Evolutionary conservation across 2,797 vertebrate species (phyloP).

Genomic region (Odontamblyopus rebecca): DNA sequence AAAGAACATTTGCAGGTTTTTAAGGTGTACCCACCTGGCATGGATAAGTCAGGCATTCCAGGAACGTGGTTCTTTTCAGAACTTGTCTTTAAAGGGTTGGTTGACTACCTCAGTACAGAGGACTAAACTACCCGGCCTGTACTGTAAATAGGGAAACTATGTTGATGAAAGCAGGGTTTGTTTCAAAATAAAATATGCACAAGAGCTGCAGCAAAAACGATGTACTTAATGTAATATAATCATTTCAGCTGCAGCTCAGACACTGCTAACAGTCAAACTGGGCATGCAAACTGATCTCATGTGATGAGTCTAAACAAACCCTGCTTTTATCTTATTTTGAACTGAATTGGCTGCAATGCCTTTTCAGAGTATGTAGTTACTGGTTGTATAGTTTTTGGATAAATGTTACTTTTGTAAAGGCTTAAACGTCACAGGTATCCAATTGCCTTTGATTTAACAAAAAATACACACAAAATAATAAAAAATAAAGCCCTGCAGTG

Average conservation of each 20-base stretch:
- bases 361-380: conserved; percentile 99
- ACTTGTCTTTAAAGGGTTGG: conserved; percentile 99
- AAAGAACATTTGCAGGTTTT: conserved; percentile 88
- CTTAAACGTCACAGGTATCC: conserved; percentile 96
- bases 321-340: conserved; percentile 99
- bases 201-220: conserved; percentile 91
- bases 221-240: conserved; percentile 98
- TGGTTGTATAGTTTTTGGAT: conserved; percentile 99
- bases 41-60: conserved; percentile 99
- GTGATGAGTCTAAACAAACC: conserved; percentile 96
- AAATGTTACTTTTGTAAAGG: conserved; percentile 99
- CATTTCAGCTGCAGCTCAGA: conserved; percentile 92
- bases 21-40: conserved; percentile 99
- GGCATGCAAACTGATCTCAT: conserved; percentile 96
- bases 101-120: conserved; percentile 99
- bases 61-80: conserved; percentile 99
- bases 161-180: conserved; percentile 99
- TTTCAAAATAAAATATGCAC: conserved; percentile 95
- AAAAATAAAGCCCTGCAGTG: conserved; percentile 91
- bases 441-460: conserved; percentile 90
- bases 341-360: conserved; percentile 99
- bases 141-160: conserved; percentile 99
- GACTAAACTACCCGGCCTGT: conserved; percentile 99
- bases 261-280: conserved; percentile 91
- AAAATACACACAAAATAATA: conserved; percentile 38